Evolutionary conservation across 2,113 vertebrate genomes (phyloP).

Genomic region (Ictalurus punctatus): DNA sequence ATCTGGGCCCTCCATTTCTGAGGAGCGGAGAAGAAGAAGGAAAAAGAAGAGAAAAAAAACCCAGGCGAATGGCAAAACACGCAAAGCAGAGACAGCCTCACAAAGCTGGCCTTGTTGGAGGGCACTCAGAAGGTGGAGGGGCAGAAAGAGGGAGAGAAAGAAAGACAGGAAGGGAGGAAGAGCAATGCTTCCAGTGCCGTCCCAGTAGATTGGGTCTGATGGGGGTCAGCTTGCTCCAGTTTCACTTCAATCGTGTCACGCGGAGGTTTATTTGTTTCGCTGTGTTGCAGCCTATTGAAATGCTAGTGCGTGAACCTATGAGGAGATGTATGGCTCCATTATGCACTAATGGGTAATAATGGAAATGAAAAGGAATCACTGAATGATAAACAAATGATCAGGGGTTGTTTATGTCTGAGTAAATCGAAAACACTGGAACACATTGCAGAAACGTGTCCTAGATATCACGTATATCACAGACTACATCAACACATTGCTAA

Average conservation of each 20-base stretch:
- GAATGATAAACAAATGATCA: not conserved
- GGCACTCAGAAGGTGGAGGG: slow-evolving; percentile 58
- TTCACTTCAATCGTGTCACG: slow-evolving; percentile 38
- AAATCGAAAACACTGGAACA: not conserved
- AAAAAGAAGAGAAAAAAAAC: not conserved
- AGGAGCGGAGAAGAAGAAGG: slow-evolving; percentile 20
- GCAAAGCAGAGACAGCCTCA: slow-evolving; percentile 70
- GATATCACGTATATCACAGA: not conserved
- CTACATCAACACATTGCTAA: not conserved
- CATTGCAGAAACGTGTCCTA: not conserved
- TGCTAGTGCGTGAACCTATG: not conserved
- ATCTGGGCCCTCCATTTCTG: slow-evolving; percentile 66
- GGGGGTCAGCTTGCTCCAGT: slow-evolving; percentile 47
- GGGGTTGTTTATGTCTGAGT: not conserved
- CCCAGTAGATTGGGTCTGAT: slow-evolving; percentile 55
- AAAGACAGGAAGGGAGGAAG: slow-evolving; percentile 53
- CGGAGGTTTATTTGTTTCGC: slow-evolving; percentile 29
- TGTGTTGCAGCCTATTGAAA: slow-evolving; percentile 44
- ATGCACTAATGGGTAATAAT: not conserved
- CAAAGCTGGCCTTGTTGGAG: slow-evolving; percentile 76
- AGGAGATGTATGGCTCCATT: slow-evolving; percentile 3
- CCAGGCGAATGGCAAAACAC: slow-evolving; percentile 64
- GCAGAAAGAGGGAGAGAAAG: slow-evolving; percentile 25
- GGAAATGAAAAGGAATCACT: not conserved
- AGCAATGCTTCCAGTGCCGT: slow-evolving; percentile 55